These are phyloP conservation scores for Caenorhabditis drosophilae DNA, from an alignment of 2,888 invertebrate species.

Conservation along the genomic window DNA sequence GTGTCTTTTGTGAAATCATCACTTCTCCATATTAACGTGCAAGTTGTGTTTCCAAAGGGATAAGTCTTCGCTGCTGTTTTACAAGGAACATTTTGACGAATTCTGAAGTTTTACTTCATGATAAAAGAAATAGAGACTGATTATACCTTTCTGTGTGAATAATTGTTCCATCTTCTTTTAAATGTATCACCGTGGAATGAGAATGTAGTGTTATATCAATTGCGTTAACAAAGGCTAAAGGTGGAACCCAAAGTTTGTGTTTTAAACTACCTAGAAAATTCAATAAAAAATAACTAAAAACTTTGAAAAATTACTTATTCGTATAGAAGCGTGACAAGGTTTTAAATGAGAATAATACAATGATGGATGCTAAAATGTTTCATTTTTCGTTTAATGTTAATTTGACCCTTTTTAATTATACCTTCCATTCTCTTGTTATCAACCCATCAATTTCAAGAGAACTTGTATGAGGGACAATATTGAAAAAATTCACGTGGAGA, in stretches of 20 bases:
- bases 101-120: conserved; percentile 18
- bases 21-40: conserved; percentile 13
- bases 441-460: conserved; percentile 9
- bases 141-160: conserved; percentile 8
- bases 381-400: neutral
- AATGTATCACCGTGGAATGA: neutral
- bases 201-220: neutral
- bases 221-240: conserved; percentile 2
- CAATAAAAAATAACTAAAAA: too few relatives aligned
- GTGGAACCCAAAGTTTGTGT: conserved; percentile 2
- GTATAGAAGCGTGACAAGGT: conserved; percentile 17
- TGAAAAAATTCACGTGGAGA: conserved; percentile 9
- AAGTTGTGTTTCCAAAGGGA: conserved; percentile 42
- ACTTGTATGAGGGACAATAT: conserved; percentile 12
- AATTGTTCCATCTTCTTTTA: conserved; percentile 10
- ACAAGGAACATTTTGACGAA: conserved; percentile 25
- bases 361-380: conserved; percentile 12
- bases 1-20: neutral
- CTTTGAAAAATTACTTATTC: too few relatives aligned
- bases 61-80: conserved; percentile 4
- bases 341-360: conserved; percentile 20
- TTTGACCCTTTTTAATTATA: too few relatives aligned
- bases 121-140: neutral
- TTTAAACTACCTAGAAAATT: conserved; percentile 6
- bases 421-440: conserved; percentile 2